phyloP scores from a whole-genome alignment of 2,888 invertebrate species.

The Hedychridium roseum region DNA sequence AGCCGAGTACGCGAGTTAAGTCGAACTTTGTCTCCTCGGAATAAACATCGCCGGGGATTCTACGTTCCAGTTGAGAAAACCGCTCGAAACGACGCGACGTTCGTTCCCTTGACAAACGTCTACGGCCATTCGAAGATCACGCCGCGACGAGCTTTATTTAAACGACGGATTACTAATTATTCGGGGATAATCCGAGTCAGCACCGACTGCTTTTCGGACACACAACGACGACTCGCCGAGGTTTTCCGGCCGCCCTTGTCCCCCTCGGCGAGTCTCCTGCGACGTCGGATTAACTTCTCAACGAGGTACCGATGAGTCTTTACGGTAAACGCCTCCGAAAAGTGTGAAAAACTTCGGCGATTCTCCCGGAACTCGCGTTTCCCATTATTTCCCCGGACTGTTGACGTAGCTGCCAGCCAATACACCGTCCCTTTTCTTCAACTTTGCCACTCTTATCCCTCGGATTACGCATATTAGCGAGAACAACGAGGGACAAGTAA shows the following conservation, averaged over 20 bases:
- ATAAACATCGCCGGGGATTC: constrained; percentile 19
- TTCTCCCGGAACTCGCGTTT: no score
- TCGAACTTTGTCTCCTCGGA: constrained; percentile 15
- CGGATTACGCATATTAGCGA: no score
- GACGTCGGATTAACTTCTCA: constrained; percentile 28
- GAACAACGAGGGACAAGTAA: no score
- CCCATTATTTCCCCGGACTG: no score
- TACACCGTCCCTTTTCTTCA: no score
- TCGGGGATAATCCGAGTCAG: constrained; percentile 32
- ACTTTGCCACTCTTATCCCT: no score
- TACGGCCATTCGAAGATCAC: no score
- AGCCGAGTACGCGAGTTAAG: no score
- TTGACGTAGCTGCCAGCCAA: no score
- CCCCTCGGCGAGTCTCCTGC: constrained; percentile 7
- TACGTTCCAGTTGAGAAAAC: constrained; percentile 13
- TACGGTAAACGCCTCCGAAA: no score
- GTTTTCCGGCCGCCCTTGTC: no score
- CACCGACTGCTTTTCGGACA: constrained; percentile 4
- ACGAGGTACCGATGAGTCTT: constrained; percentile 26
- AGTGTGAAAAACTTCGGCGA: no score
- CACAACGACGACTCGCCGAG: neutral
- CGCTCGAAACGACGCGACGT: constrained; percentile 1
- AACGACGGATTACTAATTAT: constrained; percentile 43
- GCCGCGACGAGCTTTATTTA: constrained; percentile 23
- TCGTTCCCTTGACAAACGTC: neutral